Base-by-base conservation (phyloP, 2,888 invertebrate species). In the Drosophila kanekoi region DNA sequence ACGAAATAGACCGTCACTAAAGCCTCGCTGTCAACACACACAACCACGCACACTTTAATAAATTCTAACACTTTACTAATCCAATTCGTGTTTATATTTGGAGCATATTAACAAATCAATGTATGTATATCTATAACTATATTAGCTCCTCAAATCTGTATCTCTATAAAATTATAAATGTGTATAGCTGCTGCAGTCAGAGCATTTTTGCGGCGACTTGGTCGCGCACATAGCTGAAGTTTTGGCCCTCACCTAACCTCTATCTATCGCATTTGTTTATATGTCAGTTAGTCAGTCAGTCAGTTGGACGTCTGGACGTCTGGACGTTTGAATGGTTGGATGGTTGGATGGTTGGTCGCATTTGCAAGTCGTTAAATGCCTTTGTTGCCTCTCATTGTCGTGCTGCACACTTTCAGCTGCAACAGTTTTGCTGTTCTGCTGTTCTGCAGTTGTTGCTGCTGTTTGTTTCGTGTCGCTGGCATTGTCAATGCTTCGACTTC, bases 331-430 rank as follows among this genome's bases (percentile, higher is more conserved):
- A 57, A 67, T 60, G 75, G 14, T 54, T 48, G 49, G 63, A 43
- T 40, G 18, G 38, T 51, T 35, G 47, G 33, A 23, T 28, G 38
- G 43, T 44, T 58, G 43, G 60, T 72, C 62, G 78, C 81, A 88
- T 83, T 85, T 80, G 72, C 81, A 89, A 89, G 87, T 89, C 84
- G 87, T 74, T 89, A 89, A 85, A 86, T 89, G 79, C 86, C 82
- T 87, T 79, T 81, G 72, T 79, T 77, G 79, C 68, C 68, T 65
- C 49, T 54, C 77, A 69, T 69, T 73, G 61, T 59, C 53, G 61
- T 62, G 53, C 33, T 45, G 43, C 47, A 44, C 9, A 72, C 61
- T 65, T 77, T 58, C 74, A 77, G 61, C 63, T 53, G 63, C 75
- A 52, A 44, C 69, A 68, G 62, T 51, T 66, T 49, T 53, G 51